These are phyloP conservation scores for Crocuta crocuta DNA, from an alignment of 2,113 vertebrate species.

Conservation along the genomic window DNA sequence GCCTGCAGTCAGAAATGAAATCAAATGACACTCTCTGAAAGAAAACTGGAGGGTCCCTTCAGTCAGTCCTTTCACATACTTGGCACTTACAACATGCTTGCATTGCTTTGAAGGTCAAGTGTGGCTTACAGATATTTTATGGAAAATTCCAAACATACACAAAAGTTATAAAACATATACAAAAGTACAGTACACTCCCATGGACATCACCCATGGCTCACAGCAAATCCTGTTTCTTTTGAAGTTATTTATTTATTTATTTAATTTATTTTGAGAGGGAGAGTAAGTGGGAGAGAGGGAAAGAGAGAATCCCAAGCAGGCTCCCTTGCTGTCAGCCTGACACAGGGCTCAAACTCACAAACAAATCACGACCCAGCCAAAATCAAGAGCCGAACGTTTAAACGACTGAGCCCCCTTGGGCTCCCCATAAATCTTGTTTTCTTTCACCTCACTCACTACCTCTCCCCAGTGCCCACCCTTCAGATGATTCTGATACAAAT, in stretches of 20 bases:
- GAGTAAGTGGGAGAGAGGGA: too few relatives aligned
- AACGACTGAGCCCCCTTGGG: too few relatives aligned
- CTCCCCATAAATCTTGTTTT: neutral
- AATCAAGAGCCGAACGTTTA: too few relatives aligned
- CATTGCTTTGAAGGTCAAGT: neutral
- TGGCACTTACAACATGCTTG: neutral
- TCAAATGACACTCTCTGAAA: neutral
- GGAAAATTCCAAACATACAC: neutral
- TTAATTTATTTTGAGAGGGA: too few relatives aligned
- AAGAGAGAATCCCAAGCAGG: too few relatives aligned
- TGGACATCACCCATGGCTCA: neutral
- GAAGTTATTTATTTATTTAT: too few relatives aligned
- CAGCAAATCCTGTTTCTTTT: neutral
- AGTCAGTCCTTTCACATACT: neutral
- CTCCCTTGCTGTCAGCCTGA: too few relatives aligned
- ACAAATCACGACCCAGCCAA: too few relatives aligned
- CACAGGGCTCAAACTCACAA: too few relatives aligned
- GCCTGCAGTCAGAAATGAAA: neutral
- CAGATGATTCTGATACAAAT: neutral
- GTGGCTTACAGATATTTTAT: neutral
- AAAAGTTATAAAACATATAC: neutral
- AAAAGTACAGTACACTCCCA: neutral
- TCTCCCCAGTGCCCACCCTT: neutral
- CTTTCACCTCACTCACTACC: fast-evolving
- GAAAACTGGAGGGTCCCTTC: neutral